Evolutionary conservation across 2,113 vertebrate species (phyloP).

Genomic region (Syngnathus typhle): DNA sequence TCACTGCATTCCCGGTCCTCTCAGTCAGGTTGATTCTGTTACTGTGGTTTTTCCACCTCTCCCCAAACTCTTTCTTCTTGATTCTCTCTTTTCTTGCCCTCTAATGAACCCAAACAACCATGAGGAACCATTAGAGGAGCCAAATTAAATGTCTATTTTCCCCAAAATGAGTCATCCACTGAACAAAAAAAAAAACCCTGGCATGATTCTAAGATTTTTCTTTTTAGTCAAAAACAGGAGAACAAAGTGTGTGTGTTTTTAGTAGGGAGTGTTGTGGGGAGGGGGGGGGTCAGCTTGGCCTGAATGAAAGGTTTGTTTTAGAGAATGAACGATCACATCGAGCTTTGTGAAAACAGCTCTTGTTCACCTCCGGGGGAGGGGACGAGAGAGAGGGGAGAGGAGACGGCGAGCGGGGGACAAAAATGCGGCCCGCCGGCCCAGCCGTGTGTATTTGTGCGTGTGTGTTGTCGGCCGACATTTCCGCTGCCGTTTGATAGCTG

Average conservation of each 20-base stretch:
- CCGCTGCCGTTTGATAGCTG: slow-evolving; percentile 56
- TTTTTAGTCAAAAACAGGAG: background rate
- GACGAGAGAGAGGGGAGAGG: slow-evolving; percentile 28
- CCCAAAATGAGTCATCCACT: background rate
- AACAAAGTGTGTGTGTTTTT: slow-evolving; percentile 44
- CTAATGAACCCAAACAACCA: slow-evolving; percentile 3
- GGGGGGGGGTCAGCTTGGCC: slow-evolving; percentile 22
- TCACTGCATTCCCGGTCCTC: slow-evolving; percentile 61
- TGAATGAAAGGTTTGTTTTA: slow-evolving; percentile 70
- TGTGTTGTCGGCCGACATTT: slow-evolving; percentile 52
- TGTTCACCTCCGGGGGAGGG: slow-evolving; percentile 49
- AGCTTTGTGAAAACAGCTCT: slow-evolving; percentile 69
- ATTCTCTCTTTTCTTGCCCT: background rate
- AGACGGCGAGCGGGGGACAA: slow-evolving; percentile 30
- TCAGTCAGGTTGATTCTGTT: slow-evolving; percentile 68
- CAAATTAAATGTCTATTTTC: background rate
- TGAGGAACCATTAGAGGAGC: background rate
- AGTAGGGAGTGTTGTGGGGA: slow-evolving; percentile 34
- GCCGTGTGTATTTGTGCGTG: slow-evolving; percentile 10
- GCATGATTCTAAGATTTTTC: slow-evolving; percentile 22
- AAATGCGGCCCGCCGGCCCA: slow-evolving; percentile 26
- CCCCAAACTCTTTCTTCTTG: background rate
- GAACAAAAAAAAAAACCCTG: background rate
- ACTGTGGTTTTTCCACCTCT: slow-evolving; percentile 58
- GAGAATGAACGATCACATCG: slow-evolving; percentile 56